Evolutionary conservation across 1,140 invertebrate genomes (phyloP).

Genomic region (Drosophila persimilis): DNA sequence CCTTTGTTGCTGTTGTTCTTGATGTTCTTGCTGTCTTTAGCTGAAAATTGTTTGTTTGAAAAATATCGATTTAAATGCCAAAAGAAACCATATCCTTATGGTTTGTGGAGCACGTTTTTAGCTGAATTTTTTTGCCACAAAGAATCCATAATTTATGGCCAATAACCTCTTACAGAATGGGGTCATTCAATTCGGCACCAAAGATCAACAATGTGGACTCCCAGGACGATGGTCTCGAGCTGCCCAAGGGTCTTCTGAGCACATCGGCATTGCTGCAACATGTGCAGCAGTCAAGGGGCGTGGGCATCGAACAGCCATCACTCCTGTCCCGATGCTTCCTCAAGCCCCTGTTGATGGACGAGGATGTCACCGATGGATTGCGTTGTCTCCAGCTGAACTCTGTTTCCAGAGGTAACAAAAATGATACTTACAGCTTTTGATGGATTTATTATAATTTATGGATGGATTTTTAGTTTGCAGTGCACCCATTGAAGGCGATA

Average conservation of each 20-base stretch:
- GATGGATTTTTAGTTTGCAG: conserved; percentile 50
- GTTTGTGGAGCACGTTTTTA: conserved; percentile 28
- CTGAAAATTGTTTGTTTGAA: conserved; percentile 28
- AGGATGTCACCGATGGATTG: conserved; percentile 78
- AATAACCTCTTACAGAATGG: conserved; percentile 85
- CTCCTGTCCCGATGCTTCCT: conserved; percentile 71
- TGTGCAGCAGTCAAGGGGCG: conserved; percentile 82
- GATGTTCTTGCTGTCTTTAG: conserved; percentile 20
- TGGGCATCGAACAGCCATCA: conserved; percentile 53
- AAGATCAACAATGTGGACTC: conserved; percentile 87
- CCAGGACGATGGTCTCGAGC: conserved; percentile 86
- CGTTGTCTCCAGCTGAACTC: conserved; percentile 83
- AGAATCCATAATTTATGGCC: neutral
- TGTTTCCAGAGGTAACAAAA: conserved; percentile 69
- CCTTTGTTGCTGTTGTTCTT: conserved; percentile 35
- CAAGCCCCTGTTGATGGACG: conserved; percentile 43
- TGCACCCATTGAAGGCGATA: conserved; percentile 40
- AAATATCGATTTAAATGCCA: conserved; percentile 30
- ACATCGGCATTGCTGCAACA: conserved; percentile 84
- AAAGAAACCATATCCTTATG: conserved; percentile 19
- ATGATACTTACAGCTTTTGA: neutral
- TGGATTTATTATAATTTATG: neutral
- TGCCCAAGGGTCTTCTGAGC: conserved; percentile 84
- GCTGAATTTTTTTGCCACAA: neutral
- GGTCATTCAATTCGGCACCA: conserved; percentile 88